Evolutionary conservation across 2,113 vertebrate genomes (phyloP).

Genomic region (Cebus imitator): DNA sequence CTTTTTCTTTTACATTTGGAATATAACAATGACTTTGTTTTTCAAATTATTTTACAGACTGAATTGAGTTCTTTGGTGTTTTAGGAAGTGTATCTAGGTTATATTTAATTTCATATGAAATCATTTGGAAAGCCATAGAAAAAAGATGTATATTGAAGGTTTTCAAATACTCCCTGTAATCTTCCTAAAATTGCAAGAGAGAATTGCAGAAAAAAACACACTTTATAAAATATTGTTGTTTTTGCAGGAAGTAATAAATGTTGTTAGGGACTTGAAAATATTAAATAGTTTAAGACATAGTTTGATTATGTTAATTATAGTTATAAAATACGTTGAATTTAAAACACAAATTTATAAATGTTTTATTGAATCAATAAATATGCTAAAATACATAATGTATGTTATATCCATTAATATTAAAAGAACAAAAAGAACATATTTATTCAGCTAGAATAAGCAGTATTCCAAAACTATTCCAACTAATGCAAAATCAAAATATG

Average conservation of each 20-base stretch:
- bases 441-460: neutral
- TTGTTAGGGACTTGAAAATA: neutral
- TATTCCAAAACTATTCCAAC: neutral
- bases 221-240: conserved; percentile 70
- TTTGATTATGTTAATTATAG: neutral
- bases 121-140: neutral
- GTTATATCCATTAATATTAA: neutral
- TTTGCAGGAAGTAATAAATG: neutral
- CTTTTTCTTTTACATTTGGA: neutral
- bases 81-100: neutral
- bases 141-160: conserved; percentile 51
- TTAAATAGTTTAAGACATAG: neutral
- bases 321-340: neutral
- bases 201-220: conserved; percentile 69
- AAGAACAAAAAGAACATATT: neutral
- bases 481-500: neutral
- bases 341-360: neutral
- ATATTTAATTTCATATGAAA: conserved; percentile 54
- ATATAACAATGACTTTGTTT: neutral
- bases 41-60: conserved; percentile 30
- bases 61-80: conserved; percentile 54
- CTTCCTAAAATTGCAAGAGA: conserved; percentile 40
- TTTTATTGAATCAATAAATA: neutral
- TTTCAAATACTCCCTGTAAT: conserved; percentile 59
- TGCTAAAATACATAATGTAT: neutral